Evolutionary conservation across 2,888 invertebrate species (phyloP).

Genomic region (Cheilosia vernalis): DNA sequence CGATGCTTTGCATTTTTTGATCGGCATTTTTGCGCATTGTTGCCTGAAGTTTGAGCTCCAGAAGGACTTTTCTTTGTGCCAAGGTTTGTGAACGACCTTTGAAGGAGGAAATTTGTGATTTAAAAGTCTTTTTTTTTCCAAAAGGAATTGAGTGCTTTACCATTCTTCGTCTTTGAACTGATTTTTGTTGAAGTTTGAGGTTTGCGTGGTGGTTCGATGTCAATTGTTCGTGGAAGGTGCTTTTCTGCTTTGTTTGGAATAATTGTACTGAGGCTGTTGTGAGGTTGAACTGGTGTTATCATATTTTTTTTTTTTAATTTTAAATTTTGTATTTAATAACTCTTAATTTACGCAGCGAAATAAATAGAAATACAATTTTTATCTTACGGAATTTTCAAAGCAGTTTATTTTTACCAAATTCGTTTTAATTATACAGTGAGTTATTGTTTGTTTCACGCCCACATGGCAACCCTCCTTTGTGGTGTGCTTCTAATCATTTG

Average conservation of each 20-base stretch:
- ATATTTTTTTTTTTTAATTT: slow-evolving; percentile 19
- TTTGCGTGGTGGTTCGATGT: neutral
- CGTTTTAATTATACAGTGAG: too few species aligned
- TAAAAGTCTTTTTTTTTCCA: too few species aligned
- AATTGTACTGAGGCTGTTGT: slow-evolving; percentile 30
- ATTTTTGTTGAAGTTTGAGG: neutral
- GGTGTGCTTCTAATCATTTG: neutral
- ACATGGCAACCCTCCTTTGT: slow-evolving; percentile 19
- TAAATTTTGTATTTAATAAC: neutral
- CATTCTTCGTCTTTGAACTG: neutral
- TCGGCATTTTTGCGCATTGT: slow-evolving; percentile 10
- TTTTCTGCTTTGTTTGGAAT: neutral
- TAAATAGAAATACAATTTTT: too few species aligned
- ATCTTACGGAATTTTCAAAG: too few species aligned
- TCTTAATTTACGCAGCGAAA: neutral
- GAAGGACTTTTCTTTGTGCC: neutral
- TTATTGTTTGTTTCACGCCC: too few species aligned
- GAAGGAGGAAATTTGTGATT: neutral
- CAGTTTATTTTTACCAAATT: too few species aligned
- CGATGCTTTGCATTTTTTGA: slow-evolving; percentile 8
- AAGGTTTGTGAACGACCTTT: neutral
- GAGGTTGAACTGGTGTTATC: slow-evolving; percentile 26
- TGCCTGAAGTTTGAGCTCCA: slow-evolving; percentile 41
- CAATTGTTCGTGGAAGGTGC: neutral
- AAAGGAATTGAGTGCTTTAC: neutral